Conservation (phyloP, 2,113 vertebrate genomes). For the Taxidea taxus region DNA sequence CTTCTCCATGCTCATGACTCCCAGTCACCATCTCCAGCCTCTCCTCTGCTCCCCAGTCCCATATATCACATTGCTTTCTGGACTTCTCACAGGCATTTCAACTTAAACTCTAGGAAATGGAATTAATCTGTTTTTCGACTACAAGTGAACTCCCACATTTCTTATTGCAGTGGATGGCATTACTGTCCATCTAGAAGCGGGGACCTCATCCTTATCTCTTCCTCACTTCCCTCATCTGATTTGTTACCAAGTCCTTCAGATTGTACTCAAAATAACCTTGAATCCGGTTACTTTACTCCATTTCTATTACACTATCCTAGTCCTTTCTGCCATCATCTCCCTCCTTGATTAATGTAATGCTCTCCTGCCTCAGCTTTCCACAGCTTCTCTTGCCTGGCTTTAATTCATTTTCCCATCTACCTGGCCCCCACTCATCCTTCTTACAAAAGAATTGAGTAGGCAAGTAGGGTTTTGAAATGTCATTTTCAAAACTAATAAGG, state of each 20-base stretch:
- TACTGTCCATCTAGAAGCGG: not conserved
- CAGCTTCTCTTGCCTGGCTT: not conserved
- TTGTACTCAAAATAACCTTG: not conserved
- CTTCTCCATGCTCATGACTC: not conserved
- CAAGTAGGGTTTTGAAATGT: slow-evolving; percentile 30
- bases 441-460: slow-evolving; percentile 16
- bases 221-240: not conserved
- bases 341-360: not conserved
- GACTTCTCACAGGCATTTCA: not conserved
- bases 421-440: not conserved
- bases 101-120: not conserved
- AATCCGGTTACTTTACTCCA: not conserved
- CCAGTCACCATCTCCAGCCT: not conserved
- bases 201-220: not conserved
- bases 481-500: slow-evolving; percentile 59
- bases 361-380: not conserved
- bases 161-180: not conserved
- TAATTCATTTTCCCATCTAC: not conserved
- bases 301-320: not conserved
- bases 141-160: not conserved
- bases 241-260: not conserved
- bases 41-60: not conserved
- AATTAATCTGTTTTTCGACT: not conserved
- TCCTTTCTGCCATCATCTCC: not conserved
- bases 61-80: not conserved